Percentiles rank a stretch among this genome's conserved stretches.
phyloP scores from a whole-genome alignment of 23 tunicate genomes.

The Diplosoma virens region DNA sequence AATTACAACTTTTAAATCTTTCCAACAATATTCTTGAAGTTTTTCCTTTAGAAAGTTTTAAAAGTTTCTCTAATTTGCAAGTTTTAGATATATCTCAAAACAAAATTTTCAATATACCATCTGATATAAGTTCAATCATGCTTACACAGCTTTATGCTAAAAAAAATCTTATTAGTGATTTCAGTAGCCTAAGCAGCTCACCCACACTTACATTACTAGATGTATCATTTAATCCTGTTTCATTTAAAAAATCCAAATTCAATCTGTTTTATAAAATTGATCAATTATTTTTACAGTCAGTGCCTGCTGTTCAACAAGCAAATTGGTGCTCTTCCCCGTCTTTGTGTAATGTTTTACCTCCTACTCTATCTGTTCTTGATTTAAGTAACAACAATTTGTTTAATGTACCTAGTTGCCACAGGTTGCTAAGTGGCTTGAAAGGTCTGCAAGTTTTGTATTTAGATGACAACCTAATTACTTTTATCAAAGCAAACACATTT shows the following conservation, averaged over 20 bases:
- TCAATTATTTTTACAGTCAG: neutral
- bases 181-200: neutral
- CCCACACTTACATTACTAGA: neutral
- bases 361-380: neutral
- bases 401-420: conserved; percentile 29
- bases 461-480: conserved; percentile 30
- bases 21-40: conserved; percentile 5
- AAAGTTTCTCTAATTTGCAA: neutral
- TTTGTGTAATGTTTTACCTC: conserved; percentile 26
- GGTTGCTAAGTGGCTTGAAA: conserved; percentile 60
- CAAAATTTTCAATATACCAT: neutral
- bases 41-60: neutral
- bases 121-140: neutral
- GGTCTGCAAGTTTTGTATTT: conserved; percentile 30
- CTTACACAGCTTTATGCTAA: neutral
- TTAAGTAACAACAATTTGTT: conserved; percentile 20
- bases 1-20: conserved; percentile 2
- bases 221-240: conserved; percentile 10
- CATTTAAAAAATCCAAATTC: conserved; percentile 2
- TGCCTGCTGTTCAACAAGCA: neutral
- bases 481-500: conserved; percentile 24
- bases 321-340: neutral
- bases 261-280: neutral
- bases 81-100: conserved; percentile 21
- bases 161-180: conserved; percentile 8